Conservation (phyloP, 2,113 vertebrate species). For the Lasiurus cinereus region DNA sequence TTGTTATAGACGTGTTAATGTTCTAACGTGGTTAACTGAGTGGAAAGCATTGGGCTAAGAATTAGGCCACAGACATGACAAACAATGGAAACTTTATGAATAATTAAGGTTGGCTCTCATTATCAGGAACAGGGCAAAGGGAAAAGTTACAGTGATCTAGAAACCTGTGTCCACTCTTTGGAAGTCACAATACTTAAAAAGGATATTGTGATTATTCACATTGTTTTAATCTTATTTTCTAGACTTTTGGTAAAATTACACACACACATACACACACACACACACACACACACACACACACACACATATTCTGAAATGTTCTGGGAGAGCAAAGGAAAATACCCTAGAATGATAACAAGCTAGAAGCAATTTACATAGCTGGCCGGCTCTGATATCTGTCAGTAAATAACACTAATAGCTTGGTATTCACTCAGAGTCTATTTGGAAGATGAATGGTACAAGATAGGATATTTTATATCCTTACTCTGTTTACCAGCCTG, state of each 20-base stretch:
- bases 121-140: background rate
- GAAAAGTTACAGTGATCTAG: background rate
- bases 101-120: constrained; percentile 12
- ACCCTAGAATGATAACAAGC: constrained; percentile 45
- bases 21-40: background rate
- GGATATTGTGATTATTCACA: background rate
- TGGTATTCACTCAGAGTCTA: constrained; percentile 60
- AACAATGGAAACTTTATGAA: background rate
- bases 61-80: background rate
- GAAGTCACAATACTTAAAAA: background rate
- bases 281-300: too few relatives aligned
- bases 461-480: constrained; percentile 40
- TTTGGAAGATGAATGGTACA: constrained; percentile 66
- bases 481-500: constrained; percentile 43
- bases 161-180: constrained; percentile 18
- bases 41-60: background rate
- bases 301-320: background rate
- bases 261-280: too few relatives aligned
- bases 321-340: constrained; percentile 55
- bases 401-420: constrained; percentile 47
- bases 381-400: constrained; percentile 24
- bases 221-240: constrained; percentile 52
- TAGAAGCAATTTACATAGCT: constrained; percentile 70
- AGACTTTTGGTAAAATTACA: background rate
- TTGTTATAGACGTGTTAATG: background rate